phyloP scores from a whole-genome alignment of 2,113 vertebrate genomes.

The Numida meleagris region DNA sequence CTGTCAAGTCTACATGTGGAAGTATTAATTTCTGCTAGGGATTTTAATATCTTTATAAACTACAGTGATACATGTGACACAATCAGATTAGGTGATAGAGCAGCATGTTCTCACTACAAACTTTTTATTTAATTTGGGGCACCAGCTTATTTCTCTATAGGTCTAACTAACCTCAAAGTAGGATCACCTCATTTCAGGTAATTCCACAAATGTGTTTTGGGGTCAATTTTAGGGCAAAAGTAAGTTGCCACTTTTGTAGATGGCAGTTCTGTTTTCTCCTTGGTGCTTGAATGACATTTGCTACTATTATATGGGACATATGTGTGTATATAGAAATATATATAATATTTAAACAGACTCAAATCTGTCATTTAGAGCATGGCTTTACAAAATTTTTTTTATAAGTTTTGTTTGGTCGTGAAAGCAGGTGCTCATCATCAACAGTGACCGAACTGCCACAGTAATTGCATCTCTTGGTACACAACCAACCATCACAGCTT shows the following conservation, averaged over 20 bases:
- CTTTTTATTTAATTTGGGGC: background rate
- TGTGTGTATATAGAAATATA: too few relatives aligned
- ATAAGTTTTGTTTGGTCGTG: background rate
- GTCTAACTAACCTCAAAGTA: background rate
- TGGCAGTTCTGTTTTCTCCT: background rate
- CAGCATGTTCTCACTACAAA: background rate
- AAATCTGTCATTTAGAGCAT: background rate
- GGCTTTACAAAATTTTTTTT: background rate
- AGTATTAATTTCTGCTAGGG: background rate
- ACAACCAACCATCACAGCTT: background rate
- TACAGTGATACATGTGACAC: background rate
- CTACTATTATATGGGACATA: background rate
- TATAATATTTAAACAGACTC: background rate
- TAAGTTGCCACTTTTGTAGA: accelerated
- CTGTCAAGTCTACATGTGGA: background rate
- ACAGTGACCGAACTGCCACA: background rate
- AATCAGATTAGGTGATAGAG: background rate
- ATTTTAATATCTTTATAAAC: background rate
- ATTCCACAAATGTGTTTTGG: background rate
- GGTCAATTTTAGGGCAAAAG: background rate
- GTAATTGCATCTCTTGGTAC: background rate
- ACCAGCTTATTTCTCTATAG: background rate
- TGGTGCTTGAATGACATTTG: background rate
- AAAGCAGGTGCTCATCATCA: background rate
- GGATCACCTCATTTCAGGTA: background rate